Base-by-base conservation (phyloP, 2,113 vertebrate species). In the Melozone crissalis region DNA sequence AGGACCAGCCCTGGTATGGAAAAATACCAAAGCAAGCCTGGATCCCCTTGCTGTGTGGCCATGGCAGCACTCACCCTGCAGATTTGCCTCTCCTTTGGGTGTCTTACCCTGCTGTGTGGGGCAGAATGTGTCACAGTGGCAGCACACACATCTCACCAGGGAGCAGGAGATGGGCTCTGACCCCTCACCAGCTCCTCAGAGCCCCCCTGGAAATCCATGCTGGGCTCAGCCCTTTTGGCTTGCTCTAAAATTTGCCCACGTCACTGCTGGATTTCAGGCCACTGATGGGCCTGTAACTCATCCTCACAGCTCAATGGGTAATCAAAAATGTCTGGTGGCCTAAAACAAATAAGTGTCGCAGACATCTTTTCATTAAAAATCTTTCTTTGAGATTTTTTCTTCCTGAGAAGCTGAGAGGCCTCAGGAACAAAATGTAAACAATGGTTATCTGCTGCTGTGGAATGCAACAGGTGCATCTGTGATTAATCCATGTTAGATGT, bases 11-110 rank as follows among this genome's bases (percentile, higher is more conserved):
- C 23, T 26, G 43, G 7, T 13, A 0, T 17, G 16, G 31, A 54
- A n/a, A 24, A 76, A n/a, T 0, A 9, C 13, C 17, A 8, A 0
- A 15, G 11, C 33, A 35, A 1, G 2, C 3, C 28, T 35, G 41
- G 18, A 52, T 41, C 2, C 13, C 35, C 14, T 7, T 39, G 5
- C 77, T 17, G 19, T 35, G n/a, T 15, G 18, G 1, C 39, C 54
- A 20, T 2, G 3, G 19, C 55, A 81, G 59, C 17, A 2, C 54
- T 55, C 59, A 30, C 5, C 28, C 74, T 44, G 52, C 43, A 55
- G 37, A 69, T 33, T 14, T 37, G 10, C 33, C 37, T 31, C 37
- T 62, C 10, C 1, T 65, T 27, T 30, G 16, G n/a, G 43, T 35
- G 17, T 2, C 57, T 37, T 54, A 31, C 13, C 13, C 68, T 55